Evolutionary conservation across 1,140 invertebrate genomes (phyloP), one percentile per base, ranked within the genome.

Genomic region (Papilio aristodemus): DNA sequence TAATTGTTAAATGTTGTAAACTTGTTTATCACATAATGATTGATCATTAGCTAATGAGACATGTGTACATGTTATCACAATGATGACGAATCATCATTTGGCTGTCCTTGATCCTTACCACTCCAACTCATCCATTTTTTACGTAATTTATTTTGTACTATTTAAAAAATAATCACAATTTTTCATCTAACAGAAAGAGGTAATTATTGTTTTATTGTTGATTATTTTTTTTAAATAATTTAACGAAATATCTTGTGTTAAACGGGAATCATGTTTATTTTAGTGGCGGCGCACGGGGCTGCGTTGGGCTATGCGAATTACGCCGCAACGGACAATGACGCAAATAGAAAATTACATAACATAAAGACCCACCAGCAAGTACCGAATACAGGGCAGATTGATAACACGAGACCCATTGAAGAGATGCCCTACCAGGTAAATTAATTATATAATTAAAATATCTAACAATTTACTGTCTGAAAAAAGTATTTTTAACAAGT

Each of bases 351-450:
- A 76, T 78, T 91, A 73, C 89, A 91, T 70, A 86, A 91, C 76
- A 93, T 89, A 83, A 93, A 90, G 86, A 92, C 84, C 68, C 89
- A 85, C 83, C 93, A 86, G 80, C 93, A 87, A 79, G 78, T 90
- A 5, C 72, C 85, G n/a, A 85, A 71, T 73, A 76, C 84, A 36
- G 81, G 78, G 5, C 92, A 89, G 74, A 74, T 90, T 32, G 83
- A 87, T 38, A 85, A 84, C 68, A 79, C 84, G 5, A 87, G 89
- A 71, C 86, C 91, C 11, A 80, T 91, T 69, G 92, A 93, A 78
- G 92, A 92, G 82, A 92, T 92, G 90, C 92, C 92, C 13, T 93
- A 93, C 83, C 93, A 93, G 90, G 93, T 93, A 87, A 46, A 38
- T 14, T 46, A 17, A 36, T 27, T 32, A 70, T 38, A 27, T 69